Conservation (phyloP, 2,797 vertebrate species). For the Pipistrellus pipistrellus region DNA sequence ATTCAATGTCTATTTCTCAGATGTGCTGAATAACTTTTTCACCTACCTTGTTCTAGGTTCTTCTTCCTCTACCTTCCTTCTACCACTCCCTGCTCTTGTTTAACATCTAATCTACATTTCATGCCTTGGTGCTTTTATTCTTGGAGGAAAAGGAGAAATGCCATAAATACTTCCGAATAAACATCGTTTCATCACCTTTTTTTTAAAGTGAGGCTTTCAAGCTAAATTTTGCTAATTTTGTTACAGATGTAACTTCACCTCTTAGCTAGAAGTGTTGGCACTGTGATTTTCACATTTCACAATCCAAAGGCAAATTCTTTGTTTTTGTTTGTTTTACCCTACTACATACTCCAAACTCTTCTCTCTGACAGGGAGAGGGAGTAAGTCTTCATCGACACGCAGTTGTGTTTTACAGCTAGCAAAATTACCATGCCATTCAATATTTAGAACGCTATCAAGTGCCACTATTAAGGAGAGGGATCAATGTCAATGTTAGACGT, state of each 20-base stretch:
- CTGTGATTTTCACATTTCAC: slow-evolving; percentile 1
- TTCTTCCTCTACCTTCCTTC: not conserved
- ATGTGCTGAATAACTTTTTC: not conserved
- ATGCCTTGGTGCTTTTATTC: not conserved
- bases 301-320: slow-evolving; percentile 8
- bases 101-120: not conserved
- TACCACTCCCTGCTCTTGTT: not conserved
- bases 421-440: not conserved
- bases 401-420: not conserved
- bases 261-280: not conserved
- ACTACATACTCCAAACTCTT: not conserved
- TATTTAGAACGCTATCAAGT: not conserved
- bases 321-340: not conserved
- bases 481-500: not conserved
- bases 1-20: not conserved
- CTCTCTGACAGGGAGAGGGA: not conserved
- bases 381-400: not conserved
- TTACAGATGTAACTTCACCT: not conserved
- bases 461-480: not conserved
- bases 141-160: not conserved
- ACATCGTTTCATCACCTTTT: not conserved
- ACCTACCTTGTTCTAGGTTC: not conserved
- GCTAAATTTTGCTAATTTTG: slow-evolving; percentile 27
- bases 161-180: slow-evolving; percentile 33
- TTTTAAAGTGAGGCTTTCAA: not conserved